phyloP scores from a whole-genome alignment of 2,113 vertebrate genomes.

The Tachycineta bicolor region DNA sequence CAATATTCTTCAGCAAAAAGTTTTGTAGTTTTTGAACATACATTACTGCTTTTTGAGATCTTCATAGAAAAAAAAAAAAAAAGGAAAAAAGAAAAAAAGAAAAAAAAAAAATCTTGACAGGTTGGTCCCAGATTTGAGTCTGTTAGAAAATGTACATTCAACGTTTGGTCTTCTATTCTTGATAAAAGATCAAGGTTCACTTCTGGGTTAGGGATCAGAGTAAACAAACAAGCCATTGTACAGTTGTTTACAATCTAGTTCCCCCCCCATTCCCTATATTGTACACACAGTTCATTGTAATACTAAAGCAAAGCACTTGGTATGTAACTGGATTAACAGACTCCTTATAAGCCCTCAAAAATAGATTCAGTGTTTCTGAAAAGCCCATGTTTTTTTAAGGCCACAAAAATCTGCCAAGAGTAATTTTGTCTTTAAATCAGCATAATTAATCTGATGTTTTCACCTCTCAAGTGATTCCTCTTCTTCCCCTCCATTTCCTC shows the following conservation, averaged over 20 bases:
- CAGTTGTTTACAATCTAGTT: conserved; percentile 69
- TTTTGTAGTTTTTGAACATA: conserved; percentile 45
- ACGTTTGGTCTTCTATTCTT: conserved; percentile 79
- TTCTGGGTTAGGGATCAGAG: conserved; percentile 81
- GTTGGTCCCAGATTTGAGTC: conserved; percentile 89
- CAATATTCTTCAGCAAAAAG: conserved; percentile 43
- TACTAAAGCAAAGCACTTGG: conserved; percentile 80
- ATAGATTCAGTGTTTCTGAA: conserved; percentile 80
- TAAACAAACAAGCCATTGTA: conserved; percentile 76
- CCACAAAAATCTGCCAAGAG: conserved; percentile 83
- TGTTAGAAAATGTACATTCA: conserved; percentile 95
- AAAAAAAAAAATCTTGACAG: conserved; percentile 7
- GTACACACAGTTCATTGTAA: conserved; percentile 58
- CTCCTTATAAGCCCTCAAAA: conserved; percentile 75
- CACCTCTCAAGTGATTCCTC: conserved; percentile 11
- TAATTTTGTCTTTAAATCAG: conserved; percentile 62
- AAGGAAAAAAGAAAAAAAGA: conserved; percentile 26
- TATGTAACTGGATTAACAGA: conserved; percentile 71
- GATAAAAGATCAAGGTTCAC: conserved; percentile 81
- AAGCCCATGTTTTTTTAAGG: conserved; percentile 94
- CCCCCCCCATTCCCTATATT: not conserved
- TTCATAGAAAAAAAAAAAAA: conserved; percentile 64
- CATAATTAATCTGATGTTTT: conserved; percentile 54
- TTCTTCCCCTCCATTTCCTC: conserved; percentile 13
- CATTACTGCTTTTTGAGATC: conserved; percentile 67